Conservation (phyloP, 2,797 vertebrate genomes). For the Pachyuromys duprasi region DNA sequence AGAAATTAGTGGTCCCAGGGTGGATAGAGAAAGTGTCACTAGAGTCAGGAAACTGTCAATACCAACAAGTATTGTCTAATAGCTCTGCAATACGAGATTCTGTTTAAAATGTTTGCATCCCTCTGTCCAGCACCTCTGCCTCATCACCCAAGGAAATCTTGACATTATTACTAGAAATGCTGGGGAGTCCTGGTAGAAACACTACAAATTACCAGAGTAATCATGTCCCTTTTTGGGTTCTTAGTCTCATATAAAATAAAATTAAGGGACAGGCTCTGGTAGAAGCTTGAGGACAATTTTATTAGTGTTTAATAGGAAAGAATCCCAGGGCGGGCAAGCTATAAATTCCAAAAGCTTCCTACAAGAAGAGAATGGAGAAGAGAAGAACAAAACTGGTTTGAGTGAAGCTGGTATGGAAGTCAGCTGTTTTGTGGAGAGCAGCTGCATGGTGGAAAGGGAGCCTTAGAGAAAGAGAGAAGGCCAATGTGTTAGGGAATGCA, state of each 20-base stretch:
- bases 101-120: background rate
- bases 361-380: background rate
- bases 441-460: no score
- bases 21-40: slow-evolving; percentile 62
- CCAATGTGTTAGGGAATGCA: background rate
- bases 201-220: background rate
- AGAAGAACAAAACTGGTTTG: background rate
- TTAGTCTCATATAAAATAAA: background rate
- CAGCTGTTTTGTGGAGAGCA: no score
- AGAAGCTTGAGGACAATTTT: background rate
- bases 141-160: background rate
- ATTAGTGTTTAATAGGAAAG: background rate
- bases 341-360: background rate
- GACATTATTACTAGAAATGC: background rate
- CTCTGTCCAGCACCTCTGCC: background rate
- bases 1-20: slow-evolving; percentile 45
- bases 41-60: slow-evolving; percentile 51
- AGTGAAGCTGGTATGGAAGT: background rate
- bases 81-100: slow-evolving; percentile 22
- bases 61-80: slow-evolving; percentile 17
- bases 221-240: no score
- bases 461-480: background rate
- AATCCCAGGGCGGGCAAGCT: background rate
- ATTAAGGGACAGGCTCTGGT: background rate
- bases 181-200: background rate